Evolutionary conservation across 2,797 vertebrate species (phyloP), one percentile per base, ranked within the genome.

Genomic region (Sebastes nivosus): DNA sequence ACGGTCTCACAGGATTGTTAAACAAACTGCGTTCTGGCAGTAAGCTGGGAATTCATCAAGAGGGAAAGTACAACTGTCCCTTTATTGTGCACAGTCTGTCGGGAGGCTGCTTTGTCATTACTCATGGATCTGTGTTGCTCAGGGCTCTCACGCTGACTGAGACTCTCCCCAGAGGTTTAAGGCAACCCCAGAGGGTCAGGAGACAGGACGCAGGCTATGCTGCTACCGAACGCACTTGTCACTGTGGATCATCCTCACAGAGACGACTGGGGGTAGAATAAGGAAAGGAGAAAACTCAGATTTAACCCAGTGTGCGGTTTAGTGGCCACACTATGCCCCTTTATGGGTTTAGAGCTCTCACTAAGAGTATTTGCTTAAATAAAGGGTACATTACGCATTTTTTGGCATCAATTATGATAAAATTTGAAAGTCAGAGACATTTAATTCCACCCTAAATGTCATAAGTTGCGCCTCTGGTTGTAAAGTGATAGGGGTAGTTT

Each of bases 201-300:
- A 80, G 79, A 82, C 3, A 38, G 81, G 86, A 84, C 25, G 5
- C 9, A 75, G 81, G 72, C 77, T 66, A 82, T 9, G 36, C 58
- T 75, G 66, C 72, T 60, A 74, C 72, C 64, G 69, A 85, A 79
- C 61, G 18, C 77, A 82, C 83, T 82, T 92, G 88, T 92, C 93
- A 90, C 81, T 77, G 77, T 75, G 65, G 61, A 84, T 92, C 24
- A 27, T 81, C 72, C 38, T 90, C 87, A 91, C 72, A 69, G 81
- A 81, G n/a, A 69, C 22, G 24, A 72, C 78, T 68, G 65, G 64
- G 70, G 67, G 73, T 72, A 69, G 81, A 54, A 70, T 64, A 34
- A 81, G 30, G 36, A 70, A 18, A 75, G 34, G 58, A 82, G 67
- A 73, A 54, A 63, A 50, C 60, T 74, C 72, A 66, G 24, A 55